Percentiles rank a stretch among this genome's conserved stretches.
phyloP scores from a whole-genome alignment of 2,888 invertebrate genomes.

The Drosophila multiciliata region DNA sequence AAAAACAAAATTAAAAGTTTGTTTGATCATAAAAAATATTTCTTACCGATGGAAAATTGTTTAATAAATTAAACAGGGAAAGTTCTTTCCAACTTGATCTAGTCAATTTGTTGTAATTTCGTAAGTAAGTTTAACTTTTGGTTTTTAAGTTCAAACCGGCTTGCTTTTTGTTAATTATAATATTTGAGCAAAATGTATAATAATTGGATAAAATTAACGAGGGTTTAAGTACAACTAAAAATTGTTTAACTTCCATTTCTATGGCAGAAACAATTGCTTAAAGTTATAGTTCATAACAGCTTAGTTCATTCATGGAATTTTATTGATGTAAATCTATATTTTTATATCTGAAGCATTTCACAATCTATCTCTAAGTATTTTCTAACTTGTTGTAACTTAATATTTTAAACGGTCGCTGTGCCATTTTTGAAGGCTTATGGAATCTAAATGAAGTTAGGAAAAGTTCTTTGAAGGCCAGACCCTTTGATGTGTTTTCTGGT shows the following conservation, averaged over 20 bases:
- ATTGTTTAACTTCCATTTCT: neutral
- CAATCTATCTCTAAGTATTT: neutral
- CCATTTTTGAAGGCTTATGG: neutral
- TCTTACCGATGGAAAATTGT: neutral
- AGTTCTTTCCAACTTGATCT: neutral
- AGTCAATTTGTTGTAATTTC: neutral
- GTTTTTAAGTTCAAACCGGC: neutral
- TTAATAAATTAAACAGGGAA: neutral
- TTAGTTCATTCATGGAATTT: neutral
- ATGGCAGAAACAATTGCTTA: neutral
- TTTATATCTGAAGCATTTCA: neutral
- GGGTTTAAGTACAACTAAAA: neutral
- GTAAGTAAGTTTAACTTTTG: neutral
- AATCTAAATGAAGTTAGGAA: slow-evolving; percentile 22
- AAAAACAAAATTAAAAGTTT: slow-evolving; percentile 4
- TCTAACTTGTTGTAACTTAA: neutral
- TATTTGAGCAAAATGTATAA: neutral
- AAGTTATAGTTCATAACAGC: neutral
- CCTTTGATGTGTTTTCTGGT: slow-evolving; percentile 48
- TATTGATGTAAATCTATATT: neutral
- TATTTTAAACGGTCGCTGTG: neutral
- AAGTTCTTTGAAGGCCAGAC: slow-evolving; percentile 8
- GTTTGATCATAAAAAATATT: neutral
- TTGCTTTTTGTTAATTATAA: neutral
- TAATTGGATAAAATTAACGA: neutral